Evolutionary conservation across 1,140 invertebrate genomes (phyloP), one percentile per base, ranked within the genome.

Genomic region (Dendroctonus ponderosae): DNA sequence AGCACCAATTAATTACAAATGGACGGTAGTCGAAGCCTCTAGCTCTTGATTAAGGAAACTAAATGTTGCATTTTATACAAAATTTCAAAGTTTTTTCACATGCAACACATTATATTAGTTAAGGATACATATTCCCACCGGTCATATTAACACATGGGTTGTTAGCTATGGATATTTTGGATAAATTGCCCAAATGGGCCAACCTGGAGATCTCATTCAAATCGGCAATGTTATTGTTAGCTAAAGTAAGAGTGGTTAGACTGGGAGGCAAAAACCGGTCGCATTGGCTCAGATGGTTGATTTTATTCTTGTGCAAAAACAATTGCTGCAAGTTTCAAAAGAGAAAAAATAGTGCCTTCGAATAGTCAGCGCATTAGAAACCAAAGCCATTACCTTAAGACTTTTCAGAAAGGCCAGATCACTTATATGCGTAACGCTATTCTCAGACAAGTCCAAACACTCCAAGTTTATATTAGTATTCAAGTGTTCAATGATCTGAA

Each of bases 1-100:
- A 86, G 79, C 92, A 92, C 93, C 94, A 96, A 80, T 96, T 96
- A 61, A 96, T 86, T 66, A 96, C 84, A 84, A 93, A 96, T 48
- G 94, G 93, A 67, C 94, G 86, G 80, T 95, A 94, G 79, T 96
- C 92, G 82, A 95, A 95, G 41, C 89, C 88, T 79, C 91, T 93
- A 82, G 54, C 76, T 75, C 71, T 75, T 72, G 72, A 77, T 82
- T 80, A 82, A 82, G 79, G 77, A 77, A 72, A 79, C 38, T 48
- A n/a, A 41, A 5, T 41, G 26, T 41, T 26, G 26, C 1, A 37
- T 26, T 11, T 57, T 57, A 37, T 40, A 37, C 7, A 57, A 11
- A 57, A 11, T 42, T 14, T 51, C 14, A 51, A 46, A 46, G 9
- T 46, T 46, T 6, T 50, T 50, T 12, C 9, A 15, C 11, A 51